Evolutionary conservation across 1,140 invertebrate genomes (phyloP).

Genomic region (Gerris buenoi): DNA sequence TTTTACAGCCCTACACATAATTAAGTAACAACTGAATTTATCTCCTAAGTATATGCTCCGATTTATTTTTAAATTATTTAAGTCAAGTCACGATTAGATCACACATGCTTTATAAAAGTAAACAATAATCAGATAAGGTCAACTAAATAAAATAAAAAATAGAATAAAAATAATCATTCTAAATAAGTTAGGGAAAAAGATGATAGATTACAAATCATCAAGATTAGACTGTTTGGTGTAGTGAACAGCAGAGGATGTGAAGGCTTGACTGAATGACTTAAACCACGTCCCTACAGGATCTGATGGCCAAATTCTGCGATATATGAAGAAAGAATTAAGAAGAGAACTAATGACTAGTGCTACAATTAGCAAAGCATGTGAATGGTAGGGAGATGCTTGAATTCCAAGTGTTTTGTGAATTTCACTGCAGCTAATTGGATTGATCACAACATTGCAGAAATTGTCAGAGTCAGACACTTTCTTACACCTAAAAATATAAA

Average conservation of each 20-base stretch:
- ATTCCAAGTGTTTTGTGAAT: background rate
- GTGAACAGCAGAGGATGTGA: slow-evolving; percentile 5
- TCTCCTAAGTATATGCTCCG: no score
- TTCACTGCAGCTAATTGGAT: background rate
- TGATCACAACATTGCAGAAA: background rate
- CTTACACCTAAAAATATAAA: background rate
- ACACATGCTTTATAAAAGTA: no score
- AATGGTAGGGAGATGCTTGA: background rate
- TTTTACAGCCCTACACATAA: no score
- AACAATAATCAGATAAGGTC: no score
- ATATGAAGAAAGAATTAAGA: background rate
- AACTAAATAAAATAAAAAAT: no score
- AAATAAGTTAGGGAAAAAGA: no score
- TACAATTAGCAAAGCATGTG: background rate
- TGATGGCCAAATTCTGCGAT: background rate
- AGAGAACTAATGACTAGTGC: background rate
- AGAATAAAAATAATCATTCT: no score
- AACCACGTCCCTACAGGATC: background rate
- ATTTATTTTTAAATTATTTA: no score
- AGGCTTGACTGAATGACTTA: background rate
- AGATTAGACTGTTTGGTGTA: slow-evolving; percentile 7
- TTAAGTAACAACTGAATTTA: no score
- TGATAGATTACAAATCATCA: background rate
- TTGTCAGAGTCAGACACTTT: background rate
- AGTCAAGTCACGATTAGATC: no score